Conservation (phyloP, 2,797 vertebrate genomes). For the Sternarchorhynchus goeldii region DNA sequence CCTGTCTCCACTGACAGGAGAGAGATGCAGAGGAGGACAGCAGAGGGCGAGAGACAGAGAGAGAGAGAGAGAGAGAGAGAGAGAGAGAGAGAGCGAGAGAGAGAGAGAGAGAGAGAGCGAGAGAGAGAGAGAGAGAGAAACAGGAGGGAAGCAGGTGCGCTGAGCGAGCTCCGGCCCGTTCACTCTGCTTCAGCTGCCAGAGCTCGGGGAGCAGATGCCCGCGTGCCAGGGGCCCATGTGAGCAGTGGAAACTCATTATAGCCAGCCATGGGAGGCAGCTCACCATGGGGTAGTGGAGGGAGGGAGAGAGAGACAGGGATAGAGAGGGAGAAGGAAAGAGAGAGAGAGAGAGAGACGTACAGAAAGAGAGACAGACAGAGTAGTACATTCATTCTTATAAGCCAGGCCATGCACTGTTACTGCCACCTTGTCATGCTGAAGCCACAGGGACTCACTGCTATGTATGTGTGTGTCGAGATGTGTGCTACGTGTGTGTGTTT, state of each 20-base stretch:
- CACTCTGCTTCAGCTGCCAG: constrained; percentile 63
- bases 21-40: background rate
- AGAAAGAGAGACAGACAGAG: constrained; percentile 54
- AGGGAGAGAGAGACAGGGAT: constrained; percentile 41
- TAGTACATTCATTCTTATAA: constrained; percentile 74
- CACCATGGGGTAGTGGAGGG: constrained; percentile 31
- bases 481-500: constrained; percentile 39
- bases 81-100: constrained; percentile 13
- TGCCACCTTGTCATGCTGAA: constrained; percentile 79
- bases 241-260: constrained; percentile 67
- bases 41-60: constrained; percentile 14
- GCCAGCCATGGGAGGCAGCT: constrained; percentile 57
- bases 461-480: constrained; percentile 50
- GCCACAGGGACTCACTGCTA: constrained; percentile 68
- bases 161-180: constrained; percentile 45
- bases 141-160: constrained; percentile 39
- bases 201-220: constrained; percentile 63
- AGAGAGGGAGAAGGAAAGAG: constrained; percentile 44
- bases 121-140: constrained; percentile 11
- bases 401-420: constrained; percentile 82
- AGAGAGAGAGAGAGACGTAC: constrained; percentile 47
- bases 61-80: background rate
- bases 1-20: background rate
- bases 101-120: background rate
- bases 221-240: constrained; percentile 69